Evolutionary conservation across 2,888 invertebrate species (phyloP), one percentile per base, ranked within the genome.

Genomic region (Panzeria rudis): DNA sequence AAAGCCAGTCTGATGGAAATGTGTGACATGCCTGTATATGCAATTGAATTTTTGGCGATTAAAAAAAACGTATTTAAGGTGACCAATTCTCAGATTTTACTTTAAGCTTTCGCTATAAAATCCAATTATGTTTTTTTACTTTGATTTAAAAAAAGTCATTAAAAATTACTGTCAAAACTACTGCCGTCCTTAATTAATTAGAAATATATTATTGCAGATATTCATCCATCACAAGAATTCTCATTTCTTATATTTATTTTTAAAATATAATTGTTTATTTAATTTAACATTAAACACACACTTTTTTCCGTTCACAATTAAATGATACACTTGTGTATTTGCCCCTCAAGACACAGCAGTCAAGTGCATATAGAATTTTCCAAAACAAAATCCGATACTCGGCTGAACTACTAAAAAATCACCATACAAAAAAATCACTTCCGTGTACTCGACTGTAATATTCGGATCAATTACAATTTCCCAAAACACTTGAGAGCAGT

Each of bases 381-480:
- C 15, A 73, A 15, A 29, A n/a, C 8, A 54, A 54, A 20, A 56
- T 7, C 44, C 41, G 32, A 29, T 15, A 61, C 5, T 8, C 15
- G n/a, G 20, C 35, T 38, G 5, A 13, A n/a, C n/a, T 20, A 47
- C 2, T 2, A 50, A 50, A 62, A 76, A 38, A 44, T 20, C 8
- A 59, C 23, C 29, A 59, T 41, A 13, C 25, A 50, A 38, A 1
- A 35, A 8, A 64, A 59, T 32, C 44, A 71, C 64, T 82, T 71
- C 64, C 76, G 68, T 64, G 32, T 38, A 52, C 71, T 78, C 41
- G 61, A 62, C 52, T 23, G 15, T 61, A 73, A 68, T 81, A 32
- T 68, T 59, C 73, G 68, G 64, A 77, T 84, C 81, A 81, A 81
- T 84, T 73, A 77, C 50, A 73, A 77, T 81, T 73, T 81, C 81